These are phyloP conservation scores for Eristalis intricaria DNA, from an alignment of 2,888 invertebrate genomes.

Conservation along the genomic window DNA sequence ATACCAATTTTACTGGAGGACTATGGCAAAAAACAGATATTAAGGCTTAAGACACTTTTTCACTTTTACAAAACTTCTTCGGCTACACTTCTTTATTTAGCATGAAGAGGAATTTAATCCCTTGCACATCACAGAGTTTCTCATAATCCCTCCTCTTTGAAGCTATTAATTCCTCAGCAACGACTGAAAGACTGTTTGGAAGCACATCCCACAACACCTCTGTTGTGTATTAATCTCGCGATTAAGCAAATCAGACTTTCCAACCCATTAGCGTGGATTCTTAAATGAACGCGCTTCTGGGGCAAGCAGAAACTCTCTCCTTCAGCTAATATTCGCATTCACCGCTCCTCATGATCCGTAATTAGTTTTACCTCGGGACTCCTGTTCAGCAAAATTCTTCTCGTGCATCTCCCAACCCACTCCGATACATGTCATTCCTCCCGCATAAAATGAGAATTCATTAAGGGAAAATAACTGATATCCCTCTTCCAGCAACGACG, in stretches of 20 bases:
- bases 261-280: not conserved
- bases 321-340: not conserved
- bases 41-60: not conserved
- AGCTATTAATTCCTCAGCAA: not conserved
- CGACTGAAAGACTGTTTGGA: not conserved
- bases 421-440: not conserved
- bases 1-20: too few relatives aligned
- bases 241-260: not conserved
- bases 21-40: too few relatives aligned
- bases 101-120: not conserved
- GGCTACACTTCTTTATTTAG: not conserved
- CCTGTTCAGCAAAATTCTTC: not conserved
- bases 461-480: conserved; percentile 12
- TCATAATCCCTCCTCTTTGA: not conserved
- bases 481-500: not conserved
- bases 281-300: not conserved
- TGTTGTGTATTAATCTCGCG: not conserved
- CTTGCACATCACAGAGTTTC: not conserved
- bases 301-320: not conserved
- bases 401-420: not conserved
- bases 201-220: not conserved
- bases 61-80: not conserved
- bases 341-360: not conserved
- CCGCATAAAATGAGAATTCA: conserved; percentile 23
- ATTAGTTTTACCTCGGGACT: not conserved